A percentile compares a stretch with the other conserved stretches of the same genome.
Conservation (phyloP, 2,113 vertebrate genomes). For the Mohoua ochrocephala region DNA sequence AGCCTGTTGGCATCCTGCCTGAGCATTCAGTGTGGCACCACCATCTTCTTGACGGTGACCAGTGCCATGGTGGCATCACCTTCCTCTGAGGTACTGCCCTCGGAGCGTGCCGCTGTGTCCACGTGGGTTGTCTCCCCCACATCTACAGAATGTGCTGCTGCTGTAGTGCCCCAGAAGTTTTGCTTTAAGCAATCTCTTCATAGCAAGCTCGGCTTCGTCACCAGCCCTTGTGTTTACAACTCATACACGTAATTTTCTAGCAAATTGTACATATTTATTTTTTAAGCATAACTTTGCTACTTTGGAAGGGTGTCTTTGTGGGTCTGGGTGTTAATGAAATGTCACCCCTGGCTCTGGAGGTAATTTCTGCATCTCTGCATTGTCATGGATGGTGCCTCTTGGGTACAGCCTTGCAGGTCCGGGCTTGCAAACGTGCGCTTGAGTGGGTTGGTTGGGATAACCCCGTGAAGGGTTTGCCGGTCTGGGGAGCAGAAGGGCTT, state of each 20-base stretch:
- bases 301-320: fast-evolving
- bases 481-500: neutral
- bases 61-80: neutral
- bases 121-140: fast-evolving
- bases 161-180: fast-evolving
- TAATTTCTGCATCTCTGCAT: neutral
- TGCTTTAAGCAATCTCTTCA: fast-evolving
- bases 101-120: fast-evolving
- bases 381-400: neutral
- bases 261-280: neutral
- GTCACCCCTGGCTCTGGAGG: neutral
- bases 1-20: neutral
- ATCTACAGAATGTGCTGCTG: neutral
- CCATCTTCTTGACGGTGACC: neutral
- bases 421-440: neutral
- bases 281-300: neutral
- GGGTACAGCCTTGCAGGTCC: neutral
- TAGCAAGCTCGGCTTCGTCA: neutral
- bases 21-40: neutral
- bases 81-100: neutral
- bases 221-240: neutral
- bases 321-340: neutral
- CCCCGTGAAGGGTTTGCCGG: neutral
- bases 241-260: neutral
- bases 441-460: neutral